phyloP scores from a whole-genome alignment of 2,888 invertebrate genomes.

The Eupelmus urozonus region DNA sequence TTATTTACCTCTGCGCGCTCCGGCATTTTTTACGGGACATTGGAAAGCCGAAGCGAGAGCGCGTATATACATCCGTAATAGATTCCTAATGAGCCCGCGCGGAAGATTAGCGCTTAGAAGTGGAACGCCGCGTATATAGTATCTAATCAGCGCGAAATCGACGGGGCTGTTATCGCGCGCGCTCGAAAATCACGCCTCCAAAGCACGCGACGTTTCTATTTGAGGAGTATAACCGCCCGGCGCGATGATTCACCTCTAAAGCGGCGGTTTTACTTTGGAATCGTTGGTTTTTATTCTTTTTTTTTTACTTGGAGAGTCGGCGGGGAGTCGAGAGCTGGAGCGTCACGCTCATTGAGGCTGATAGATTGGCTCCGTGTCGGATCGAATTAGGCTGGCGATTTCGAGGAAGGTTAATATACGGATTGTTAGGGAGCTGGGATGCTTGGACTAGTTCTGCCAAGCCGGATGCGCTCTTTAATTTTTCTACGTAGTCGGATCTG shows the following conservation, averaged over 20 bases:
- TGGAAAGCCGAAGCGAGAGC: too few species aligned
- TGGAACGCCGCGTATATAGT: too few species aligned
- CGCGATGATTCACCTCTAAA: constrained; percentile 23
- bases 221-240: neutral
- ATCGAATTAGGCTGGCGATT: constrained; percentile 1
- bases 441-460: neutral
- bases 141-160: constrained; percentile 12
- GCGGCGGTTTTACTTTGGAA: neutral
- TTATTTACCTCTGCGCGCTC: neutral
- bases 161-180: neutral
- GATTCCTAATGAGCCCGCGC: constrained; percentile 1
- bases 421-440: neutral
- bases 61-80: neutral
- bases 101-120: neutral
- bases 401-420: neutral
- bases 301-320: neutral
- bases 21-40: too few species aligned
- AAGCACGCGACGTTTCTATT: constrained; percentile 39
- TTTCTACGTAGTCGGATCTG: neutral
- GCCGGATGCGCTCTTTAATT: neutral
- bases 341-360: constrained; percentile 26
- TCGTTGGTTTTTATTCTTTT: neutral
- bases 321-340: neutral
- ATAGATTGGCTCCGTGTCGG: neutral
- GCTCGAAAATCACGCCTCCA: constrained; percentile 4